Percentiles rank a stretch among this genome's conserved stretches.
phyloP scores from a whole-genome alignment of 2,113 vertebrate genomes.

The Phylloscopus trochiloides region DNA sequence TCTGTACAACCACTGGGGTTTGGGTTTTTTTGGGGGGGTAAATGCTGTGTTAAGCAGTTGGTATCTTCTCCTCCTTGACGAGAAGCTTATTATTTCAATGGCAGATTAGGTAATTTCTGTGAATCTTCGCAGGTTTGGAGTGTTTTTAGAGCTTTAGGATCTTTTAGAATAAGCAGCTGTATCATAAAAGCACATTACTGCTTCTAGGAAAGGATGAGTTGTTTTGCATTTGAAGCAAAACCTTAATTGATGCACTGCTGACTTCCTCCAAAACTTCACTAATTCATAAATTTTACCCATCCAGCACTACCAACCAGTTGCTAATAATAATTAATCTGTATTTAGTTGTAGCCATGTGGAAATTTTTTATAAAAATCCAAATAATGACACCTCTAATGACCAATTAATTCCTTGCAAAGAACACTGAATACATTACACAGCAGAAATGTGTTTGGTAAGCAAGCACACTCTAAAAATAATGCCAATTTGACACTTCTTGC shows the following conservation, averaged over 20 bases:
- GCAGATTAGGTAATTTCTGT: not conserved
- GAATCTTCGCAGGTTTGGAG: conserved; percentile 1
- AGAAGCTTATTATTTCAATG: not conserved
- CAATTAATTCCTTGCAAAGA: not conserved
- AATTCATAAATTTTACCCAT: not conserved
- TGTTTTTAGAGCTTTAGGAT: not conserved
- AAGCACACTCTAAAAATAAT: not conserved
- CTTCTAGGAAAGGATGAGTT: not conserved
- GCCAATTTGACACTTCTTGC: not conserved
- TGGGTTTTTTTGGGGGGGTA: not conserved
- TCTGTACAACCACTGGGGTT: not conserved
- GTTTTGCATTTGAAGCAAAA: conserved; percentile 30
- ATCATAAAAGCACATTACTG: not conserved
- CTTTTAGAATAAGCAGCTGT: conserved; percentile 10
- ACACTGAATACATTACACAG: not conserved
- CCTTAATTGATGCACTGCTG: conserved; percentile 1
- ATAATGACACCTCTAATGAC: not conserved
- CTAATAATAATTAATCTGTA: not conserved
- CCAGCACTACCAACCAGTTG: not conserved
- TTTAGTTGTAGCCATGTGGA: not conserved
- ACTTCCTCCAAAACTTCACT: not conserved
- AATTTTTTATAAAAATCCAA: not conserved
- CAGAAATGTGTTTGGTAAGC: not conserved
- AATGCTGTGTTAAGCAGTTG: not conserved
- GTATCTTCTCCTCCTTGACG: not conserved